These are phyloP conservation scores for Phoenicopterus ruber DNA, from an alignment of 2,113 vertebrate genomes.

Conservation along the genomic window DNA sequence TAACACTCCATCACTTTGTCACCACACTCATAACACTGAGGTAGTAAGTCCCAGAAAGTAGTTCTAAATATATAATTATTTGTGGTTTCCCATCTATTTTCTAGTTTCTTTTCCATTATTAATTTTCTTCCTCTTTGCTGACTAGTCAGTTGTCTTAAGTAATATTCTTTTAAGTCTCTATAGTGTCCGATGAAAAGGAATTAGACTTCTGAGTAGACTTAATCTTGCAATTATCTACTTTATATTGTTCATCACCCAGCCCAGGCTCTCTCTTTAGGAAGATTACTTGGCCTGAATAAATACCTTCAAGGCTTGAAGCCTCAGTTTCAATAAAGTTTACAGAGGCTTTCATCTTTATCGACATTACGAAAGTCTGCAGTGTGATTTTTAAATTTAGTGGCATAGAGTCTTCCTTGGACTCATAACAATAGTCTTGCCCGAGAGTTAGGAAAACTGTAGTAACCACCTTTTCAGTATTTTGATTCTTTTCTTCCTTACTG, in stretches of 20 bases:
- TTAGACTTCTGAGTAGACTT: neutral
- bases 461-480: neutral
- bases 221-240: slow-evolving; percentile 24
- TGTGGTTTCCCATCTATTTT: neutral
- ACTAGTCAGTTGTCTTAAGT: neutral
- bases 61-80: neutral
- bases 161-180: neutral
- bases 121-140: neutral
- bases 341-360: neutral
- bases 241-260: neutral
- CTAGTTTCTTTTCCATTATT: neutral
- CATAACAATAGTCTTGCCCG: neutral
- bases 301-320: neutral
- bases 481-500: neutral
- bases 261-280: neutral
- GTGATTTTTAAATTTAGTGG: neutral
- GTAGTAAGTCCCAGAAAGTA: neutral
- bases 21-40: neutral
- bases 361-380: neutral
- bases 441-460: neutral
- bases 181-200: neutral
- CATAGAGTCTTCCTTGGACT: neutral
- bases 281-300: neutral
- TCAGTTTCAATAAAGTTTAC: neutral
- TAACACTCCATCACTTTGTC: neutral